Base-by-base conservation (phyloP, 2,113 vertebrate species). In the Lepus timidus region DNA sequence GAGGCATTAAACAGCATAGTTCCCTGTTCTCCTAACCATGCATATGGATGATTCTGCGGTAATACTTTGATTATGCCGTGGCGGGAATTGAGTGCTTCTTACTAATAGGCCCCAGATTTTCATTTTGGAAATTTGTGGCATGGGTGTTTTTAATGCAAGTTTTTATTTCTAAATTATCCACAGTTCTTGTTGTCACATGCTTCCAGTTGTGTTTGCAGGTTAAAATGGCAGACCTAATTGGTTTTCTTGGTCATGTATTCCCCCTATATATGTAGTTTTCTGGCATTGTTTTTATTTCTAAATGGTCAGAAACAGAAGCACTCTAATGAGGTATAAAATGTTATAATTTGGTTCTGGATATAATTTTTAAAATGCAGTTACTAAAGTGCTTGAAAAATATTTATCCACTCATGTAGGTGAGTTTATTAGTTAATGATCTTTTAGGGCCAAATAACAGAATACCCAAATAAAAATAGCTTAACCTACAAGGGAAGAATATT, bases 91-190 rank as follows among this genome's bases (percentile, higher is more conserved):
- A 95, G 33, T 78, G 6, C 44, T 93, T 81, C 83, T 91, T 93
- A 70, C 80, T 78, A 85, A 93, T 61, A 76, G 90, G 33, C 23
- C 70, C 71, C n/a, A 64, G 84, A 84, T 91, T 94, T 94, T 83
- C 74, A 58, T 85, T 85, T 90, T 83, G 78, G 49, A 95, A 83
- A 85, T 95, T 36, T 88, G 90, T 85, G 78, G 74, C 88, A 58
- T 44, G n/a, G 65, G 22, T 84, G 31, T 78, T 51, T 97, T 73
- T 36, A 95, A 44, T 83, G 82, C 25, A 55, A 39, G 27, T 62
- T 89, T 90, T 86, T 81, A 85, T 90, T 86, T 90, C 85, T 82
- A 39, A 92, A 65, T n/a, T n/a, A 70, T 73, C 61, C 52, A 81
- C 4, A 22, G 71, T 88, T 82, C 64, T 85, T 89, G 3, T 78